A percentile compares a stretch with the other conserved stretches of the same genome.
phyloP scores from a whole-genome alignment of 2,797 vertebrate genomes.

The Acanthurus tractus region DNA sequence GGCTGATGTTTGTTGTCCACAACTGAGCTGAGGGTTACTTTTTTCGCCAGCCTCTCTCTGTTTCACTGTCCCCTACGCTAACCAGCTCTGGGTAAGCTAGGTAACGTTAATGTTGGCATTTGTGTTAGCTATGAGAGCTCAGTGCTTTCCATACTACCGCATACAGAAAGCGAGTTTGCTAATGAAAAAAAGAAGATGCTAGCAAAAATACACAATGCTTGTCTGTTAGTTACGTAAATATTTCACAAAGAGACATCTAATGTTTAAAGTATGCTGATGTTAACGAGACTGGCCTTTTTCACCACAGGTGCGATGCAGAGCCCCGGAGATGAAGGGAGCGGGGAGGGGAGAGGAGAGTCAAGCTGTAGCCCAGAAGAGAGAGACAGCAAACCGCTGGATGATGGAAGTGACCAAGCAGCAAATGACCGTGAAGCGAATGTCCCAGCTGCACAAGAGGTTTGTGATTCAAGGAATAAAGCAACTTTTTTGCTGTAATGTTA shows the following conservation, averaged over 20 bases:
- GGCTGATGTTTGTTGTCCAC: not conserved
- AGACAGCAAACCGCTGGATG: not conserved
- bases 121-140: no score
- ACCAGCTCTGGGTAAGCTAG: not conserved
- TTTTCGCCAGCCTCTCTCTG: not conserved
- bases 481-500: not conserved
- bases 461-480: not conserved
- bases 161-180: not conserved
- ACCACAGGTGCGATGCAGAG: conserved; percentile 58
- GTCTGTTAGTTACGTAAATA: not conserved
- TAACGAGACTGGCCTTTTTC: not conserved
- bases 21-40: not conserved
- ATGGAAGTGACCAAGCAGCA: not conserved
- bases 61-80: not conserved
- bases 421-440: conserved; percentile 2
- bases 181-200: no score
- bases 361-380: conserved; percentile 1
- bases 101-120: no score
- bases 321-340: conserved; percentile 1
- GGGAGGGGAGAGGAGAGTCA: conserved; percentile 13
- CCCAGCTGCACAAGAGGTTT: conserved; percentile 30
- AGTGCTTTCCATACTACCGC: no score
- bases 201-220: not conserved
- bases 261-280: not conserved
- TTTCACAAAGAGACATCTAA: not conserved